phyloP scores from a whole-genome alignment of 2,113 vertebrate species.

The Campylomormyrus tamandua region DNA sequence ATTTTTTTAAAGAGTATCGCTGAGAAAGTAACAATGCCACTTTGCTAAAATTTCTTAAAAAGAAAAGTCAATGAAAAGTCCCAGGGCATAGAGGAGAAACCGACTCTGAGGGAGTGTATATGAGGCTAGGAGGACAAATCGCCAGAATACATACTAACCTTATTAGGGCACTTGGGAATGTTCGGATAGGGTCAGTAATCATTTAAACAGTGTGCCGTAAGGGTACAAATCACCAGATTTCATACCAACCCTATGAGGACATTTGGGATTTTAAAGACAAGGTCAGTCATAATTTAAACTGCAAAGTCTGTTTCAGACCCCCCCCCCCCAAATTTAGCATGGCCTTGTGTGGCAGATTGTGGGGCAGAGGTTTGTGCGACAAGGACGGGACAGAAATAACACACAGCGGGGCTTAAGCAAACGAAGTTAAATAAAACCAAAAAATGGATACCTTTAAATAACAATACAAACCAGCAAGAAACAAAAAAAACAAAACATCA shows the following conservation, averaged over 20 bases:
- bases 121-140: neutral
- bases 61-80: neutral
- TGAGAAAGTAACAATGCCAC: neutral
- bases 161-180: neutral
- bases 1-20: neutral
- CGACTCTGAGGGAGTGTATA: neutral
- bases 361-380: neutral
- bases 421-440: neutral
- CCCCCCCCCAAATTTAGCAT: neutral
- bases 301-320: neutral
- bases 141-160: neutral
- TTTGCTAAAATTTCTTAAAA: neutral
- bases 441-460: neutral
- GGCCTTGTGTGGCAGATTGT: neutral
- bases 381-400: neutral
- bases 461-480: neutral
- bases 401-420: neutral
- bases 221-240: neutral
- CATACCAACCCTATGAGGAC: neutral
- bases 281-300: conserved; percentile 7
- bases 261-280: neutral
- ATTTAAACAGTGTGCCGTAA: neutral
- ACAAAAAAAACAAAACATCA: neutral
- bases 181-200: neutral
- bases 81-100: neutral